Conservation (phyloP, 1,140 invertebrate genomes). For the Mesaphorura yosii region DNA sequence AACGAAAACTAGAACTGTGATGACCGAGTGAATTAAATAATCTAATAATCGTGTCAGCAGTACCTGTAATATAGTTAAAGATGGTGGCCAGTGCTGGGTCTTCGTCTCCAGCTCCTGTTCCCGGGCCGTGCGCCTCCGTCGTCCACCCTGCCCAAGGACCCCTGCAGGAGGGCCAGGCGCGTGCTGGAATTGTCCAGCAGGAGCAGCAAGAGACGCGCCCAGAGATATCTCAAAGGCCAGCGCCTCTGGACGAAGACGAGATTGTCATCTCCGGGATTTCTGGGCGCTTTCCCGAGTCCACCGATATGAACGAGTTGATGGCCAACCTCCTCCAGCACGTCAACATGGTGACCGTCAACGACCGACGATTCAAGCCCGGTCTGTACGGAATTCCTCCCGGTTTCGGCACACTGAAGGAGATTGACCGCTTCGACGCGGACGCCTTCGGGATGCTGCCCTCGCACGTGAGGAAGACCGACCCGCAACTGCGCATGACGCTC, state of each 20-base stretch:
- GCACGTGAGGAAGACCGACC: conserved; percentile 49
- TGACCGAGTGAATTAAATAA: no score
- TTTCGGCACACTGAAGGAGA: not conserved
- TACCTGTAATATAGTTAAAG: no score
- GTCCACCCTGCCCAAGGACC: no score
- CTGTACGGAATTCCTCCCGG: not conserved
- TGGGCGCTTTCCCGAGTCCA: not conserved
- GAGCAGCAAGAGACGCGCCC: no score
- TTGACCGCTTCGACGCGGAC: conserved; percentile 38
- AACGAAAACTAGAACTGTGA: no score
- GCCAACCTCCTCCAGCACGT: not conserved
- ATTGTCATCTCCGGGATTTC: not conserved
- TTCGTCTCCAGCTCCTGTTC: no score
- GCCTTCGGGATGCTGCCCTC: conserved; percentile 44
- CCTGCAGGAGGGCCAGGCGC: no score
- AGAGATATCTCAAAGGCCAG: no score
- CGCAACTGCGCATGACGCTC: conserved; percentile 46
- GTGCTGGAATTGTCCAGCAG: no score
- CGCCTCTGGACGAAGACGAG: not conserved
- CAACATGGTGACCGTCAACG: not conserved
- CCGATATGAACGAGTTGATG: not conserved
- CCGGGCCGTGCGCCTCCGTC: no score
- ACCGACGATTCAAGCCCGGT: not conserved
- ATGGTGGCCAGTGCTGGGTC: no score
- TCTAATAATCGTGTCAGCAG: no score